Percentiles rank a stretch among this genome's conserved stretches.
phyloP scores from a whole-genome alignment of 2,888 invertebrate species.

The Oscheius sp. region DNA sequence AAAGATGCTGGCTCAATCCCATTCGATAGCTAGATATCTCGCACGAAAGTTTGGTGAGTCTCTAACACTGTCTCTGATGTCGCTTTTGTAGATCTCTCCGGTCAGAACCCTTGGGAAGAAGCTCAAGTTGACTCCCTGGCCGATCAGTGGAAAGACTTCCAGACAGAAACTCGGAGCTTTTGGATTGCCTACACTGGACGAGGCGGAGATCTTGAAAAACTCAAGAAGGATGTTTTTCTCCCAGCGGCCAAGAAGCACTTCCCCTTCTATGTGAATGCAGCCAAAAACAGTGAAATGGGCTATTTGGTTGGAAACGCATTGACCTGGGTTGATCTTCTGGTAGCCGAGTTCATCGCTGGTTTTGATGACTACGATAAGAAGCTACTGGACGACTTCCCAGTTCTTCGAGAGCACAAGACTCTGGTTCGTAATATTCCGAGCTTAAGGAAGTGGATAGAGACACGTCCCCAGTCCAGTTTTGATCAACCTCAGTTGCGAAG shows the following conservation, averaged over 20 bases:
- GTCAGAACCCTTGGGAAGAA: slow-evolving; percentile 51
- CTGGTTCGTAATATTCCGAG: slow-evolving; percentile 58
- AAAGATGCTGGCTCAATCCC: too few relatives aligned
- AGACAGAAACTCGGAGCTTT: slow-evolving; percentile 46
- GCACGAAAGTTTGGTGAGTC: too few relatives aligned
- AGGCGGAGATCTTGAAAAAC: slow-evolving; percentile 44
- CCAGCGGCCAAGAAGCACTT: slow-evolving; percentile 61
- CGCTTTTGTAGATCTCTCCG: slow-evolving; percentile 48
- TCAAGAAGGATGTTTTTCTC: slow-evolving; percentile 47
- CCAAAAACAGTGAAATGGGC: slow-evolving; percentile 53
- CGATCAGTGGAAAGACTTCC: slow-evolving; percentile 59
- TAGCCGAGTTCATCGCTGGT: slow-evolving; percentile 60
- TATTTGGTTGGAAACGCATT: slow-evolving; percentile 57
- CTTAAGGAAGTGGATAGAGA: slow-evolving; percentile 61
- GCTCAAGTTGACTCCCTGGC: slow-evolving; percentile 56
- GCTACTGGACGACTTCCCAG: slow-evolving; percentile 56
- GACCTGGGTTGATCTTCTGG: slow-evolving; percentile 63
- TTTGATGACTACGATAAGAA: slow-evolving; percentile 44
- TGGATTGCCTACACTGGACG: slow-evolving; percentile 48
- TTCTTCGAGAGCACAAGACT: slow-evolving; percentile 56
- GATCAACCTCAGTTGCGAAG: background rate
- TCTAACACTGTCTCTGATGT: too few relatives aligned
- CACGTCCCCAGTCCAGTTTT: slow-evolving; percentile 56
- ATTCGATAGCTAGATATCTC: too few relatives aligned
- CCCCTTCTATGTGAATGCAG: slow-evolving; percentile 51